Base-by-base conservation (phyloP, 2,113 vertebrate species). In the Oxyruncus cristatus region DNA sequence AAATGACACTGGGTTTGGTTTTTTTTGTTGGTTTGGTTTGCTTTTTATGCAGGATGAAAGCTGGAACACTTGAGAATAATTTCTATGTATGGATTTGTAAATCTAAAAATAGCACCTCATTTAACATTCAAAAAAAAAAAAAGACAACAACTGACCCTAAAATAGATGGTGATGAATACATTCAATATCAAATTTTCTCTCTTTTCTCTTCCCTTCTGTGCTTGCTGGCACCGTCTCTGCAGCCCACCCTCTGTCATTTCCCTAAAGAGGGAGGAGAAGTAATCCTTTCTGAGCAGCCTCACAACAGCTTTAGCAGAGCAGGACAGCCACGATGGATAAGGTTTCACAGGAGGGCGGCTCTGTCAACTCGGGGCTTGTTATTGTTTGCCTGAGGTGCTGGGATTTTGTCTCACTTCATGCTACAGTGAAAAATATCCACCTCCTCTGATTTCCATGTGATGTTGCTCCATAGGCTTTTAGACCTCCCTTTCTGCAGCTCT, bases 41-140 rank as follows among this genome's bases (percentile, higher is more conserved):
- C 26, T 49, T 50, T 26, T 49, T 7, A 75, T 46, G 22, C 26
- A 76, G 56, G 46, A 86, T 94, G 67, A 96, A 95, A 91, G 79
- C 58, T 42, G 35, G 33, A 95, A 66, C 76, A 87, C 61, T 93
- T 81, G n/a, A 91, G 84, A 95, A 94, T 88, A 87, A 94, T 96
- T 95, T 95, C 85, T 47, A 71, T 80, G 59, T 82, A 92, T 70
- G 37, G 71, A 92, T 92, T 82, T 93, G 18, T 63, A 92, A 89
- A 49, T 46, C 93, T 94, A 97, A 96, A 97, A 96, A 95, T 95
- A 95, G 77, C 55, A 73, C 24, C 30, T 92, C 37, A 85, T 89
- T 91, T 91, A 89, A 83, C n/a, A 49, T 8, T 13, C 13, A 81
- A 72, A 56, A 68, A 35, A 4, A 22, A 85, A 73, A 58, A 65